Evolutionary conservation across 2,113 vertebrate genomes (phyloP), one percentile per base, ranked within the genome.

Genomic region (Indicator maculatus): DNA sequence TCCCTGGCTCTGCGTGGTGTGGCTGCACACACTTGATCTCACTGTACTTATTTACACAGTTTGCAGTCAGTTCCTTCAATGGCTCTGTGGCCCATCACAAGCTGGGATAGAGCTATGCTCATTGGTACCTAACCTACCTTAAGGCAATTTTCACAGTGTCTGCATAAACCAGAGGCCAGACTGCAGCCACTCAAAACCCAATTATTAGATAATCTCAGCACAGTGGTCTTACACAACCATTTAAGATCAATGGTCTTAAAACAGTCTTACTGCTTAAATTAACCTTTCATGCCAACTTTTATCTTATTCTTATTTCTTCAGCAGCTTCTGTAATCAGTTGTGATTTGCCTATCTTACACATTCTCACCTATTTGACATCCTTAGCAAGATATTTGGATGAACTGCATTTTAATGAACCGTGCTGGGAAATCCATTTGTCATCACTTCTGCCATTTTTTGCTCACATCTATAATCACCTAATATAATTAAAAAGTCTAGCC

Each of bases 221-320:
- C 11, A 56, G 56, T 59, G 52, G 31, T 59, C 15, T 88, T 58
- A 79, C 15, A 79, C 0, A 8, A 59, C 7, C 21, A 63, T 85
- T 89, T 79, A 88, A 95, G 64, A 63, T 38, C 64, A 91, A 33
- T 47, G 41, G 28, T 53, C 21, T 78, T 78, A 84, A 89, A 87
- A 59, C 24, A 84, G 60, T 52, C 58, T 91, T 44, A 61, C 53
- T 60, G 47, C 31, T 93, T 92, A 86, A 86, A 92, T 86, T 94
- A 94, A 93, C 90, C 60, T 96, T 96, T 88, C 72, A 23, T 60
- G 72, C 80, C 64, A 93, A 73, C 36, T 96, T 89, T 65, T 82
- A 73, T 89, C 71, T 55, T 86, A 88, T 95, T 95, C 71, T 55
- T 80, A 88, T 95, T 95, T 88, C 72, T 86, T 73, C 56, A 71